Evolutionary conservation across 2,888 invertebrate species (phyloP).

Genomic region (Eupithecia abbreviata): DNA sequence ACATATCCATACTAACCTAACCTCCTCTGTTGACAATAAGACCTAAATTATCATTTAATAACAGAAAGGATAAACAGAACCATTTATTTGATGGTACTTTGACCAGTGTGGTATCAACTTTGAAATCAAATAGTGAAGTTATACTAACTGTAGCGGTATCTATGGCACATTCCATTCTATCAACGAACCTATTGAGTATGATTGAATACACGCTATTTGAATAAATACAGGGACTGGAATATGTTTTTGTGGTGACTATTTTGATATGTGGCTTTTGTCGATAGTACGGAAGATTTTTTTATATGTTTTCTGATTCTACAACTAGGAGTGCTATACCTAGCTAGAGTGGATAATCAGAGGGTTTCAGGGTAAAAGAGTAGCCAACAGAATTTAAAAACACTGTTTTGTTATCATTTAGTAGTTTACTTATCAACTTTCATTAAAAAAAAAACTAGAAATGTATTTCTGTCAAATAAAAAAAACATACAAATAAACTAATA

Average conservation of each 20-base stretch:
- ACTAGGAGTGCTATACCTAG: neutral
- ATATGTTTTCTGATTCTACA: neutral
- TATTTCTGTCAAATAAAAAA: too few species aligned
- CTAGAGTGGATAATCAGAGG: too few species aligned
- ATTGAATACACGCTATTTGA: slow-evolving; percentile 25
- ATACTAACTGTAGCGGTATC: slow-evolving; percentile 7
- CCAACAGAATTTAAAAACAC: too few species aligned
- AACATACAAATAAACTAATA: too few species aligned
- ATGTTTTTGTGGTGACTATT: slow-evolving; percentile 6
- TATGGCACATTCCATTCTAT: slow-evolving; percentile 30
- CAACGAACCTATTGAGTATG: slow-evolving; percentile 27
- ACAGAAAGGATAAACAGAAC: slow-evolving; percentile 42
- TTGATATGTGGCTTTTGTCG: neutral
- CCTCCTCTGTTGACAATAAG: slow-evolving; percentile 65
- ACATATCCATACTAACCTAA: slow-evolving; percentile 33
- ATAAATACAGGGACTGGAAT: slow-evolving; percentile 16
- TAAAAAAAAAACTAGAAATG: too few species aligned
- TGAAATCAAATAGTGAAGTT: neutral
- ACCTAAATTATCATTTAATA: slow-evolving; percentile 72
- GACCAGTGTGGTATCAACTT: slow-evolving; percentile 13
- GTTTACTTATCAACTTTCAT: too few species aligned
- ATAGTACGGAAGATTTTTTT: neutral
- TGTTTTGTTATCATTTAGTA: too few species aligned
- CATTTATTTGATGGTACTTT: slow-evolving; percentile 35
- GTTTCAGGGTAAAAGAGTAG: too few species aligned